Conservation (phyloP, 2,797 vertebrate species). For the Brotogeris chrysoptera region DNA sequence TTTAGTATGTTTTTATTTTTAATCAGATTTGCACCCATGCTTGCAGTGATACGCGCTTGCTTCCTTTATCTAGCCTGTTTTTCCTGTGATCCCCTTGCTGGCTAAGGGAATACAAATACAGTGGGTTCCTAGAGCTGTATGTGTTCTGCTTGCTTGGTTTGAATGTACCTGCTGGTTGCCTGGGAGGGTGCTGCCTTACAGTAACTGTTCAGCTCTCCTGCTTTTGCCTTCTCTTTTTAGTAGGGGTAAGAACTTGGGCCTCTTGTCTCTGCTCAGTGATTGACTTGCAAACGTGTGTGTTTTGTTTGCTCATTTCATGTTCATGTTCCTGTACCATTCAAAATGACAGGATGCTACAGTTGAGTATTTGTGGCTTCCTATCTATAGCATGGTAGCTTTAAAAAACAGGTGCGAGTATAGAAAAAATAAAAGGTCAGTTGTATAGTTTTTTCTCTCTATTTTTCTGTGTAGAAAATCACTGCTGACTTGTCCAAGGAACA, state of each 20-base stretch:
- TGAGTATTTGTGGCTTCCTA: background rate
- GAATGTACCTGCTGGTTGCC: background rate
- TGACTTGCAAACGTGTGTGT: background rate
- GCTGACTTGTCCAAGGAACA: background rate
- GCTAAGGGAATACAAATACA: background rate
- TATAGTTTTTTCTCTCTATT: background rate
- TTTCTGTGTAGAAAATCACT: background rate
- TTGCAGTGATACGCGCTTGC: background rate
- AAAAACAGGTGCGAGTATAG: background rate
- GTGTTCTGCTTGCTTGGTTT: no score
- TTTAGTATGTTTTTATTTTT: background rate
- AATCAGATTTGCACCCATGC: background rate
- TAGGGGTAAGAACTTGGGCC: background rate
- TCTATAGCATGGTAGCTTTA: background rate
- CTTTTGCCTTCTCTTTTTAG: background rate
- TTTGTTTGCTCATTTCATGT: background rate
- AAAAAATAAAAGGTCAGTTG: background rate
- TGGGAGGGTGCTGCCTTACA: background rate
- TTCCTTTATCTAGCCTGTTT: background rate
- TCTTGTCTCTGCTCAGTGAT: background rate
- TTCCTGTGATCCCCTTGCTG: background rate
- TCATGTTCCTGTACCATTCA: background rate
- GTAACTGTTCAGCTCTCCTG: background rate
- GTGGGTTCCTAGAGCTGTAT: background rate
- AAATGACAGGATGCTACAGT: accelerated